Base-by-base conservation (phyloP, 1,140 invertebrate genomes). In the Cydia amplana region DNA sequence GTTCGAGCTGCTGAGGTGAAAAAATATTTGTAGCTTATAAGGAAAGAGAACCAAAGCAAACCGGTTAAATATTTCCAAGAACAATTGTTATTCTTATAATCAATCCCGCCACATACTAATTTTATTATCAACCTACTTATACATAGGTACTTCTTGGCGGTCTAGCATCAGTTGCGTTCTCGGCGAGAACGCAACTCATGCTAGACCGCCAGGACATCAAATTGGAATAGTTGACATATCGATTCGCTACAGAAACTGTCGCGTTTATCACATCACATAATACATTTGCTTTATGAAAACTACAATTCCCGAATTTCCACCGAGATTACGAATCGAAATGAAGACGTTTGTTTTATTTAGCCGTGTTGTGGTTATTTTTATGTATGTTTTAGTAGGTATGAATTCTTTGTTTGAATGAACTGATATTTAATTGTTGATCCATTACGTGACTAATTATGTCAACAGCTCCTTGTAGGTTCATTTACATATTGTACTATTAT, bases 401-500 rank as follows among this genome's bases (percentile, higher is more conserved):
- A 67, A 18, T 70, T 70, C 0, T 70, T 70, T 70, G 28, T 70
- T 70, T 70, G 16, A 36, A 16, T 40, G 65, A 70, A 70, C 65
- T 70, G 65, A 70, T 70, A 36, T 70, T 70, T 70, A 70, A 70
- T 40, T 70, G 18, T 70, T 60, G 55, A 36, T 70, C 18, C n/a
- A 23, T 36, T 70, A 70, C n/a, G 65, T 70, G 65, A 70, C 65
- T 36, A 10, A 70, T 70, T 32, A 70, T 70, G 65, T 70, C n/a
- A 40, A 70, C 65, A 70, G 32, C 65, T 70, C 72, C 43, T 60
- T 74, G n/a, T 74, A 73, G 43, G 46, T 73, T 49, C 80, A 88
- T 89, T 83, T 85, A 32, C 28, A 60, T 85, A 80, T 82, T 88
- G 81, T 87, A 83, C 84, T 88, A 85, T 87, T 90, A 87, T 88